Evolutionary conservation across 2,113 vertebrate species (phyloP).

Genomic region (Sebastes fasciatus): DNA sequence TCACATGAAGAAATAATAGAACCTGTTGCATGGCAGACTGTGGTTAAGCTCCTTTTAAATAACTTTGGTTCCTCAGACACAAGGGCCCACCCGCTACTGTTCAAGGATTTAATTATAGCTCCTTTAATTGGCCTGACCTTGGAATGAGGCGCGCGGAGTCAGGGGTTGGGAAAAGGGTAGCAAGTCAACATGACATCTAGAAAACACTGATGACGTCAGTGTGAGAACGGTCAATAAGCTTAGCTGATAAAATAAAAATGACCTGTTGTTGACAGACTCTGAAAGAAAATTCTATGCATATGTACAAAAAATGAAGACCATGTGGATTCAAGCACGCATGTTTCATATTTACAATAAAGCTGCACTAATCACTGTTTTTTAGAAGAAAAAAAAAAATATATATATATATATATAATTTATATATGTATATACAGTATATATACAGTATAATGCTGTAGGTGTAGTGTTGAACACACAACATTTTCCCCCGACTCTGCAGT

Average conservation of each 20-base stretch:
- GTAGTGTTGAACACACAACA: no score
- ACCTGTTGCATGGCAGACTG: conserved; percentile 38
- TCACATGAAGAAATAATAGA: neutral
- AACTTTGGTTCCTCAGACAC: conserved; percentile 24
- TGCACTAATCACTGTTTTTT: neutral
- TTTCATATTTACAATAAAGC: neutral
- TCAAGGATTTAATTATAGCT: conserved; percentile 50
- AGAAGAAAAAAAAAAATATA: no score
- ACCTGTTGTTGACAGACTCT: neutral
- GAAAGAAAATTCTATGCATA: neutral
- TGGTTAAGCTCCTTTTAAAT: conserved; percentile 27
- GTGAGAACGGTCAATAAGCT: conserved; percentile 28
- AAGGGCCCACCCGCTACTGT: neutral
- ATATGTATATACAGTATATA: no score
- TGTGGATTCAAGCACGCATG: neutral
- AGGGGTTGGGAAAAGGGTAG: neutral
- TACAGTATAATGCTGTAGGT: no score
- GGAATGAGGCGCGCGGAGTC: neutral
- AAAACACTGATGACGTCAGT: conserved; percentile 27
- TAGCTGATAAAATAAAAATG: conserved; percentile 23
- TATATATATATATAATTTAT: no score
- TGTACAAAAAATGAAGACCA: neutral
- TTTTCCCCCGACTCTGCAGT: no score
- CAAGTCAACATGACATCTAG: conserved; percentile 22
- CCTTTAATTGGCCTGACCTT: conserved; percentile 44